These are phyloP conservation scores for Hesperia comma DNA, from an alignment of 2,888 invertebrate genomes.

Conservation along the genomic window DNA sequence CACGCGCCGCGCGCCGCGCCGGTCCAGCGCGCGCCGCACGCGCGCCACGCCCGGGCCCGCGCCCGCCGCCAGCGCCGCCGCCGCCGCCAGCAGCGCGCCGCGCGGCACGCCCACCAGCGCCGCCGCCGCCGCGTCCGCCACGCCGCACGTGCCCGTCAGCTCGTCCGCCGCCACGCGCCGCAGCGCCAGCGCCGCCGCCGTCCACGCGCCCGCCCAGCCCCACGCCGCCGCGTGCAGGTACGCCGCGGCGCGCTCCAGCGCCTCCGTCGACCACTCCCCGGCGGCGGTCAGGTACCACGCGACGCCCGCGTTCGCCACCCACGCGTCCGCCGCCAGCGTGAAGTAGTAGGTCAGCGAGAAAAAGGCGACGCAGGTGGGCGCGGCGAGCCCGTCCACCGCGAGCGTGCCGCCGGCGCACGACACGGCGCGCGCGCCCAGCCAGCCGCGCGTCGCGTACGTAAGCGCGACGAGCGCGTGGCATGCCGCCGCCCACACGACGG, in stretches of 20 bases:
- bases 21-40: constrained; percentile 85
- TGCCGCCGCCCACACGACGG: constrained; percentile 94
- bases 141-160: constrained; percentile 92
- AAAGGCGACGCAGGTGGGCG: constrained; percentile 87
- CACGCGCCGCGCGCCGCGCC: constrained; percentile 86
- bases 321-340: constrained; percentile 90
- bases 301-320: constrained; percentile 95
- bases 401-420: constrained; percentile 67
- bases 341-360: constrained; percentile 91
- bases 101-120: constrained; percentile 86
- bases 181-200: constrained; percentile 91
- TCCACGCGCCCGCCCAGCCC: constrained; percentile 93
- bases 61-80: constrained; percentile 88
- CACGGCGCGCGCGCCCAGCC: constrained; percentile 74
- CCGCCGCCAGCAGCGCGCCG: constrained; percentile 86
- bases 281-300: constrained; percentile 96
- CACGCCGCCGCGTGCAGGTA: constrained; percentile 94
- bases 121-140: constrained; percentile 84
- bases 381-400: constrained; percentile 78
- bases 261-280: constrained; percentile 97
- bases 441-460: constrained; percentile 88
- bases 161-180: constrained; percentile 91
- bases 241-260: constrained; percentile 92
- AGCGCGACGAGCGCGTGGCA: constrained; percentile 93
- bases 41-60: constrained; percentile 91